These are phyloP conservation scores for Neomorphus geoffroyi DNA, from an alignment of 2,797 vertebrate species.

Conservation along the genomic window DNA sequence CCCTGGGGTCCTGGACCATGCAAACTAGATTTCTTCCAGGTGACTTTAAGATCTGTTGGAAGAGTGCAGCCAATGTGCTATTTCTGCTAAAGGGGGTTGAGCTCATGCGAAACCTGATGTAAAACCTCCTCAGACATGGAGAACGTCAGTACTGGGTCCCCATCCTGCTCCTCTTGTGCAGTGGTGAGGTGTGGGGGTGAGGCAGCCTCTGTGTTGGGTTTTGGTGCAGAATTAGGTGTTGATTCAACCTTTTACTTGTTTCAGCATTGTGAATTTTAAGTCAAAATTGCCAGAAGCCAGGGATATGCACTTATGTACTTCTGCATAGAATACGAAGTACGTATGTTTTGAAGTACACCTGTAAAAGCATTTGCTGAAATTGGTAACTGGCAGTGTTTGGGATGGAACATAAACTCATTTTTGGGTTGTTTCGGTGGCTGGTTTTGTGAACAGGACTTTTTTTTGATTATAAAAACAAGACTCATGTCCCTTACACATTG, in stretches of 20 bases:
- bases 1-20: background rate
- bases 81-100: accelerated
- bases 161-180: background rate
- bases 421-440: background rate
- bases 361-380: background rate
- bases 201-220: no score
- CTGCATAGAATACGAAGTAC: accelerated
- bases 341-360: background rate
- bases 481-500: background rate
- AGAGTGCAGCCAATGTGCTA: background rate
- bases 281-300: background rate
- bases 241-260: background rate
- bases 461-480: background rate
- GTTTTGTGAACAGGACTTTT: background rate
- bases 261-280: background rate
- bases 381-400: background rate
- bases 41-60: background rate
- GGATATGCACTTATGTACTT: background rate
- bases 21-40: background rate
- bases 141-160: background rate
- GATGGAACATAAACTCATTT: background rate
- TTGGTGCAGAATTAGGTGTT: background rate
- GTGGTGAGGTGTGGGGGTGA: no score
- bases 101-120: background rate
- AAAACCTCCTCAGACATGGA: background rate